These are phyloP conservation scores for Seriola quinqueradiata DNA, from an alignment of 2,113 vertebrate genomes.

Conservation along the genomic window DNA sequence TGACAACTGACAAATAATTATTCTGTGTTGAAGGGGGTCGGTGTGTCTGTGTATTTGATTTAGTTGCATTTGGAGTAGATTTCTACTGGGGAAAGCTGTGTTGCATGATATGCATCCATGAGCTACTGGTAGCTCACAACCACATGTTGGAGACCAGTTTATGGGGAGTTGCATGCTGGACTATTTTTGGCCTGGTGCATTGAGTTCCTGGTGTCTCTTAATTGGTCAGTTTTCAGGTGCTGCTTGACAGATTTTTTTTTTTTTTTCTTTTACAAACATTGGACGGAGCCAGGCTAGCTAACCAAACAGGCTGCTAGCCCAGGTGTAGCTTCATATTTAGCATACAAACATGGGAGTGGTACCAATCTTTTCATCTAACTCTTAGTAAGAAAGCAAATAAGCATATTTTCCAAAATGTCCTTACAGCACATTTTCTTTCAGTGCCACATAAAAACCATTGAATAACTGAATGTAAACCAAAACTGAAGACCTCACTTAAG, in stretches of 20 bases:
- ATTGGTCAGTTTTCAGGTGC: neutral
- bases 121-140: too few relatives aligned
- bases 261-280: neutral
- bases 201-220: neutral
- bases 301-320: neutral
- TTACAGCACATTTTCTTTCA: slow-evolving; percentile 20
- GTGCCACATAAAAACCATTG: slow-evolving; percentile 12
- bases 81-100: too few relatives aligned
- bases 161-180: neutral
- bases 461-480: slow-evolving; percentile 39
- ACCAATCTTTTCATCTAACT: slow-evolving; percentile 6
- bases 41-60: too few relatives aligned
- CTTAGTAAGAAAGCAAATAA: neutral
- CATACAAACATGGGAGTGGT: neutral
- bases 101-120: too few relatives aligned
- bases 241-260: too few relatives aligned
- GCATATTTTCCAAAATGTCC: neutral
- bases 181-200: neutral
- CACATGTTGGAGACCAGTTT: too few relatives aligned
- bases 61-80: too few relatives aligned
- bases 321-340: slow-evolving; percentile 3
- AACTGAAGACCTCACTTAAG: slow-evolving; percentile 33
- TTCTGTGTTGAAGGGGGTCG: too few relatives aligned
- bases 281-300: neutral
- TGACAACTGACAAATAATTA: too few relatives aligned